Conservation (phyloP, 2,797 vertebrate species). For the Thamnophis elegans region DNA sequence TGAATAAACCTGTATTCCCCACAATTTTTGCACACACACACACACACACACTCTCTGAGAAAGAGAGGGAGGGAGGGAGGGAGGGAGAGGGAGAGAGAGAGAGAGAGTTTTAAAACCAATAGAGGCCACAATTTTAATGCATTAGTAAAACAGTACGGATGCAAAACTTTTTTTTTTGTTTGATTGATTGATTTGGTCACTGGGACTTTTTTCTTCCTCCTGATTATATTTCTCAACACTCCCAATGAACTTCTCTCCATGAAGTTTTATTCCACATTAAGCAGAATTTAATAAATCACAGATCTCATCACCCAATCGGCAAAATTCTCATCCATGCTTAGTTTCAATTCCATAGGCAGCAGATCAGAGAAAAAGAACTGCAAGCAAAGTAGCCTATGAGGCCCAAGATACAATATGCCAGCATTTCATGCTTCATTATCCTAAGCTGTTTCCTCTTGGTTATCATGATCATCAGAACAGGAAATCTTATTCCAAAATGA, state of each 20-base stretch:
- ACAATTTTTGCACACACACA: neutral
- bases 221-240: neutral
- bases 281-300: conserved; percentile 4
- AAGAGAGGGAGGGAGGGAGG: fast-evolving
- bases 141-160: neutral
- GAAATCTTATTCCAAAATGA: fast-evolving
- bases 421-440: neutral
- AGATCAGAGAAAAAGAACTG: neutral
- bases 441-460: fast-evolving
- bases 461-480: conserved; percentile 16
- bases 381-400: fast-evolving
- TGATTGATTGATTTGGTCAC: neutral
- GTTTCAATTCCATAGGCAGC: conserved; percentile 14
- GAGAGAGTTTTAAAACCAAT: neutral
- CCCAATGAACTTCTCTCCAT: conserved; percentile 9
- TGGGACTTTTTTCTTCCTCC: neutral
- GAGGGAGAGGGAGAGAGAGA: too few relatives aligned
- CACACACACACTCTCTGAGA: too few relatives aligned
- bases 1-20: neutral
- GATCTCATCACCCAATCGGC: fast-evolving
- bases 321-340: fast-evolving
- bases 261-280: neutral
- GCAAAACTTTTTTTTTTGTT: neutral
- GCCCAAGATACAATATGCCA: neutral
- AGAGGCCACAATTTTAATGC: neutral